A percentile compares a stretch with the other conserved stretches of the same genome.
Evolutionary conservation across 2,797 vertebrate genomes (phyloP).

Genomic region (Distichodus sexfasciatus): DNA sequence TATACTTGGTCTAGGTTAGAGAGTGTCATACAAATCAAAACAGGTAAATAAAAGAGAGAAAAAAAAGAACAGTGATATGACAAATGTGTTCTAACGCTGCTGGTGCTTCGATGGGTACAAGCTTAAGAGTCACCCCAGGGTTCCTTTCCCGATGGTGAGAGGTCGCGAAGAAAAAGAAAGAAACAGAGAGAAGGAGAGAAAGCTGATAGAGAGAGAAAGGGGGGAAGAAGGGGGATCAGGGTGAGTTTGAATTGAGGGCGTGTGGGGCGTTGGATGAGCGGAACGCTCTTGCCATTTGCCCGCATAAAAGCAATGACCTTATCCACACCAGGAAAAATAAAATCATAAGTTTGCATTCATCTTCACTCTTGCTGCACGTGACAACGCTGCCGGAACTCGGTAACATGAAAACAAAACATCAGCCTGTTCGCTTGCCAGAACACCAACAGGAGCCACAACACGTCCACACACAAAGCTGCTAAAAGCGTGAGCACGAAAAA

Average conservation of each 20-base stretch:
- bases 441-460: conserved; percentile 52
- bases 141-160: conserved; percentile 37
- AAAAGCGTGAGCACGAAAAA: conserved; percentile 56
- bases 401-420: conserved; percentile 60
- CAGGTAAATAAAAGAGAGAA: conserved; percentile 62
- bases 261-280: conserved; percentile 51
- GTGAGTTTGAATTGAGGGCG: conserved; percentile 39
- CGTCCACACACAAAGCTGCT: conserved; percentile 56
- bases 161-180: too few species aligned
- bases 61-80: conserved; percentile 78
- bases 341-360: conserved; percentile 63
- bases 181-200: too few species aligned
- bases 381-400: conserved; percentile 45
- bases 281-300: conserved; percentile 62
- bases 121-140: conserved; percentile 49
- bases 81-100: conserved; percentile 80
- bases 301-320: conserved; percentile 68
- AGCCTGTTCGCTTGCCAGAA: conserved; percentile 56
- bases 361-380: conserved; percentile 49
- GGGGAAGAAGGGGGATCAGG: conserved; percentile 28
- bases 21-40: conserved; percentile 74
- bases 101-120: conserved; percentile 75
- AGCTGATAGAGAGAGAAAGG: too few species aligned
- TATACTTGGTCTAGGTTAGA: conserved; percentile 80
- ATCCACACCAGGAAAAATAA: conserved; percentile 54